These are phyloP conservation scores for Labeo calbasu DNA, from an alignment of 2,797 vertebrate genomes.

Conservation along the genomic window DNA sequence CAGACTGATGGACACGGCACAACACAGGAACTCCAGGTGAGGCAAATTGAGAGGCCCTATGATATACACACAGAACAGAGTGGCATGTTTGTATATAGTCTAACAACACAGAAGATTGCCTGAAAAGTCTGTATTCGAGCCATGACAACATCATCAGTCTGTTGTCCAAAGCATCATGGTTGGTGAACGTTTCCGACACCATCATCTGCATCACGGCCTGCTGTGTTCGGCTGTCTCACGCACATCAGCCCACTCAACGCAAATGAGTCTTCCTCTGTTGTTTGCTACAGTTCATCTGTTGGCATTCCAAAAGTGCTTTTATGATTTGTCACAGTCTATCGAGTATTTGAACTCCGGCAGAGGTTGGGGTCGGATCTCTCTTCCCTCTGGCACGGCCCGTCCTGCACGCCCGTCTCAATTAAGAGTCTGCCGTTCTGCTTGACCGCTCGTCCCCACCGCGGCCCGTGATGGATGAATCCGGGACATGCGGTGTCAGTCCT, in stretches of 20 bases:
- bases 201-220: constrained; percentile 22
- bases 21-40: constrained; percentile 36
- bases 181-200: background rate
- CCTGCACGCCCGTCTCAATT: constrained; percentile 39
- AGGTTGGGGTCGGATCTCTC: constrained; percentile 37
- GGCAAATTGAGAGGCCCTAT: constrained; percentile 22
- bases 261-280: constrained; percentile 24
- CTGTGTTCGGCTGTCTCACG: constrained; percentile 13
- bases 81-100: constrained; percentile 17
- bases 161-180: constrained; percentile 19
- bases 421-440: constrained; percentile 31
- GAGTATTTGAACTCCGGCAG: constrained; percentile 29
- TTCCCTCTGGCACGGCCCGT: constrained; percentile 17
- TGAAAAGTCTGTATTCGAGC: constrained; percentile 14
- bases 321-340: constrained; percentile 46
- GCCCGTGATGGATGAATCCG: constrained; percentile 21
- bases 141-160: constrained; percentile 17
- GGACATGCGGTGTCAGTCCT: constrained; percentile 22
- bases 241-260: constrained; percentile 38
- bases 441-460: constrained; percentile 38
- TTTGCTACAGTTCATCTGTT: constrained; percentile 48
- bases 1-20: constrained; percentile 46
- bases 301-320: constrained; percentile 47
- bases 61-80: constrained; percentile 6
- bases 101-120: constrained; percentile 37